A percentile compares a stretch with the other conserved stretches of the same genome.
phyloP scores from a whole-genome alignment of 2,888 invertebrate species.

The Drosophila nigricruria region DNA sequence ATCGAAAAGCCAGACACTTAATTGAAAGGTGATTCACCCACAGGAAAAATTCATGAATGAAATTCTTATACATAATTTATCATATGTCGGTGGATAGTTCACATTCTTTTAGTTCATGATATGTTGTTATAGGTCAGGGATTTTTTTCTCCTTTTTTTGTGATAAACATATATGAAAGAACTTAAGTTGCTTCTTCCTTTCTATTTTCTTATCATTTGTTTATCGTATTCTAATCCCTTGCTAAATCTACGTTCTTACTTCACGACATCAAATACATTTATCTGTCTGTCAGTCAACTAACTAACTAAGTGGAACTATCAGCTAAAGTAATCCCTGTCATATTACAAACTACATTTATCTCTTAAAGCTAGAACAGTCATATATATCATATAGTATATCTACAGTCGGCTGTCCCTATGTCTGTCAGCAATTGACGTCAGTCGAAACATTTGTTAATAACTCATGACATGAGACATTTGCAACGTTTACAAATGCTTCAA shows the following conservation, averaged over 20 bases:
- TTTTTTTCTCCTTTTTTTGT: neutral
- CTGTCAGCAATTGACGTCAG: conserved; percentile 37
- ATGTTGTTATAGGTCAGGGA: conserved; percentile 61
- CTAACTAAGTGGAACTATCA: conserved; percentile 4
- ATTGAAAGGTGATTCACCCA: neutral
- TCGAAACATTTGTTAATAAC: conserved; percentile 21
- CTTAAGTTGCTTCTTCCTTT: neutral
- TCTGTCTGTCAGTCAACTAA: neutral
- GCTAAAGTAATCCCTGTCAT: conserved; percentile 15
- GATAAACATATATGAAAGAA: neutral
- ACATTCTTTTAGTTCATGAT: conserved; percentile 17
- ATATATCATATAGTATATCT: neutral
- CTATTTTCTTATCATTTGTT: neutral
- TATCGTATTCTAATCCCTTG: neutral
- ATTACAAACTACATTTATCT: conserved; percentile 14
- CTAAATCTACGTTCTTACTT: neutral
- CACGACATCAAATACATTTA: conserved; percentile 1
- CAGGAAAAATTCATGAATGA: conserved; percentile 22
- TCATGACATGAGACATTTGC: conserved; percentile 22
- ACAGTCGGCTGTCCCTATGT: neutral
- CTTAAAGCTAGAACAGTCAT: neutral
- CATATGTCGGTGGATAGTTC: neutral
- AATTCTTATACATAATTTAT: conserved; percentile 33
- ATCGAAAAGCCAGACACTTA: neutral
- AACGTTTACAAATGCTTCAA: conserved; percentile 1